Conservation (phyloP, 2,888 invertebrate genomes). For the Schizaphis graminum region DNA sequence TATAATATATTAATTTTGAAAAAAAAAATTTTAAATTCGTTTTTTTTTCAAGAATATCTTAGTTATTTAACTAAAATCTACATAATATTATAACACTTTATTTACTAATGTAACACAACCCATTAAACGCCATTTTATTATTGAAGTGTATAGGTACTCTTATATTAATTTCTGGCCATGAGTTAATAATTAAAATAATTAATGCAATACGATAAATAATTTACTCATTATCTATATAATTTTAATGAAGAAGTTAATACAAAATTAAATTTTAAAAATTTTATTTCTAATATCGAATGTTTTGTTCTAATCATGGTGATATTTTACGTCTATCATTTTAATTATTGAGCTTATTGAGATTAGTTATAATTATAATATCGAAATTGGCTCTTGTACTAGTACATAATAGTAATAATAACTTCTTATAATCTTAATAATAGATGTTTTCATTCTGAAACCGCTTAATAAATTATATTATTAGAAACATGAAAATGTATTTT, state of each 20-base stretch:
- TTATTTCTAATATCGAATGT: neutral
- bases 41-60: neutral
- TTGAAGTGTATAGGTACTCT: neutral
- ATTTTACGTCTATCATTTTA: neutral
- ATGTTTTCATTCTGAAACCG: neutral
- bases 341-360: neutral
- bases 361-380: neutral
- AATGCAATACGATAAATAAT: neutral
- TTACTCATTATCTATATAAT: neutral
- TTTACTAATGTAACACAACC: neutral
- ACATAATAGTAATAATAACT: neutral
- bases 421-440: neutral
- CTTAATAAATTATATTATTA: neutral
- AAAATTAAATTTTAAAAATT: neutral
- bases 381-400: neutral
- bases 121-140: neutral
- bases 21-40: neutral
- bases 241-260: neutral
- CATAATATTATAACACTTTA: neutral
- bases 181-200: neutral
- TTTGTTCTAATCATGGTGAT: neutral
- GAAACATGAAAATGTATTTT: neutral
- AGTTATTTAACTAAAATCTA: neutral
- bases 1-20: neutral
- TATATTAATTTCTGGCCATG: neutral